Evolutionary conservation across 2,888 invertebrate species (phyloP).

Genomic region (Cloeon dipterum): DNA sequence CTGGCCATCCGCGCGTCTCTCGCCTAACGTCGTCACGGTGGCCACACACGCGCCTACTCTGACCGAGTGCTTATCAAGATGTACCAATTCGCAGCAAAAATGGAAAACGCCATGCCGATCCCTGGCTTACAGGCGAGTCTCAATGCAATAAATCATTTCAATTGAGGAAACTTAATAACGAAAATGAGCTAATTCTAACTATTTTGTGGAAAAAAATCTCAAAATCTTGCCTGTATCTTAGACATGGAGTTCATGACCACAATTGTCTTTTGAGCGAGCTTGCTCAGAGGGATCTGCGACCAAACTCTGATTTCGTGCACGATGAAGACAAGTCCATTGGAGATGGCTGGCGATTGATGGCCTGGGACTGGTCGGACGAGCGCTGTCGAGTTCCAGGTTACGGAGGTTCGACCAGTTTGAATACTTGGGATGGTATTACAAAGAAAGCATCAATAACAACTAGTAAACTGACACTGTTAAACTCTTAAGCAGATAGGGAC

Average conservation of each 20-base stretch:
- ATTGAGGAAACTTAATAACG: background rate
- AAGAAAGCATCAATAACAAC: background rate
- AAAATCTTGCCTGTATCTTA: too few relatives aligned
- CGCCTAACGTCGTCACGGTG: slow-evolving; percentile 37
- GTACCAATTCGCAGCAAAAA: slow-evolving; percentile 28
- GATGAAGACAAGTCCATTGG: slow-evolving; percentile 25
- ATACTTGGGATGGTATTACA: background rate
- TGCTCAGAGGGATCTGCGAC: slow-evolving; percentile 47
- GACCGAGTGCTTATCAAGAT: slow-evolving; percentile 43
- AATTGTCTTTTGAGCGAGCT: slow-evolving; percentile 62
- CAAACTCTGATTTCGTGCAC: slow-evolving; percentile 45
- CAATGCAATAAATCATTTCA: background rate
- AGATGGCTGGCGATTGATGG: slow-evolving; percentile 38
- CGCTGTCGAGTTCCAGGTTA: slow-evolving; percentile 22
- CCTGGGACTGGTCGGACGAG: slow-evolving; percentile 57
- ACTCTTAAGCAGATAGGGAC: too few relatives aligned
- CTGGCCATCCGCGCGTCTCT: slow-evolving; percentile 46
- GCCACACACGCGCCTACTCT: slow-evolving; percentile 38
- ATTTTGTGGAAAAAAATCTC: too few relatives aligned
- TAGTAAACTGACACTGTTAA: background rate
- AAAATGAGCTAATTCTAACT: background rate
- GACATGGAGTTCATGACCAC: slow-evolving; percentile 14
- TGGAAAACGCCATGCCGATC: slow-evolving; percentile 47
- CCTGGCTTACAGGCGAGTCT: slow-evolving; percentile 42
- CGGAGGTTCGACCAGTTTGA: too few relatives aligned